A percentile compares a stretch with the other conserved stretches of the same genome.
phyloP scores from a whole-genome alignment of 2,888 invertebrate genomes.

The Cantharis flavilabris region DNA sequence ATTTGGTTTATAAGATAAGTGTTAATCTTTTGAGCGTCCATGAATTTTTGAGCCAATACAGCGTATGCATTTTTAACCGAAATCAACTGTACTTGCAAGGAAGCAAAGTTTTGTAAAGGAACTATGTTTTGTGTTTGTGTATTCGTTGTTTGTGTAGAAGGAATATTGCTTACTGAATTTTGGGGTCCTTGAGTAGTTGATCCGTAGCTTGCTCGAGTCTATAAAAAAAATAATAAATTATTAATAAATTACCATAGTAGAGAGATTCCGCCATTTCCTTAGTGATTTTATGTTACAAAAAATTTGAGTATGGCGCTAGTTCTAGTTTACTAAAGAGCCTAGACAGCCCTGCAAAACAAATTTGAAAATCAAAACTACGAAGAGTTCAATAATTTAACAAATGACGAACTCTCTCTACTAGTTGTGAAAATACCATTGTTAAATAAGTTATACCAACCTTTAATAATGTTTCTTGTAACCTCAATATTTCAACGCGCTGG shows the following conservation, averaged over 20 bases:
- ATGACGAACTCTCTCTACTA: too few species aligned
- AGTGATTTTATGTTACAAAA: too few species aligned
- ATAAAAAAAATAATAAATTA: neutral
- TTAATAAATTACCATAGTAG: neutral
- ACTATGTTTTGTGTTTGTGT: conserved; percentile 11
- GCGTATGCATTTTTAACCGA: conserved; percentile 18
- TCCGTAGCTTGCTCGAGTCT: neutral
- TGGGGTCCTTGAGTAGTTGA: neutral
- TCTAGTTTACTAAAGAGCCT: too few species aligned
- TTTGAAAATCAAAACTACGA: too few species aligned
- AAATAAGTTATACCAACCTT: conserved; percentile 19
- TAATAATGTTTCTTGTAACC: conserved; percentile 25
- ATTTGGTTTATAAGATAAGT: conserved; percentile 14
- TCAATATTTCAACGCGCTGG: conserved; percentile 31
- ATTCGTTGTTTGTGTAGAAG: conserved; percentile 8
- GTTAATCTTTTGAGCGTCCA: conserved; percentile 15
- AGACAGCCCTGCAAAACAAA: too few species aligned
- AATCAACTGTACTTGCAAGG: conserved; percentile 25
- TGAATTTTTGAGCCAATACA: conserved; percentile 15
- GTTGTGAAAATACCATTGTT: too few species aligned
- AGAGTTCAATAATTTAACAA: too few species aligned
- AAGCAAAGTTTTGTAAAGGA: conserved; percentile 10
- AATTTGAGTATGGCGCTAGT: too few species aligned
- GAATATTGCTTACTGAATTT: conserved; percentile 21
- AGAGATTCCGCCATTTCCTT: too few species aligned